Conservation (phyloP, 2,113 vertebrate genomes). For the Oncorhynchus nerka region DNA sequence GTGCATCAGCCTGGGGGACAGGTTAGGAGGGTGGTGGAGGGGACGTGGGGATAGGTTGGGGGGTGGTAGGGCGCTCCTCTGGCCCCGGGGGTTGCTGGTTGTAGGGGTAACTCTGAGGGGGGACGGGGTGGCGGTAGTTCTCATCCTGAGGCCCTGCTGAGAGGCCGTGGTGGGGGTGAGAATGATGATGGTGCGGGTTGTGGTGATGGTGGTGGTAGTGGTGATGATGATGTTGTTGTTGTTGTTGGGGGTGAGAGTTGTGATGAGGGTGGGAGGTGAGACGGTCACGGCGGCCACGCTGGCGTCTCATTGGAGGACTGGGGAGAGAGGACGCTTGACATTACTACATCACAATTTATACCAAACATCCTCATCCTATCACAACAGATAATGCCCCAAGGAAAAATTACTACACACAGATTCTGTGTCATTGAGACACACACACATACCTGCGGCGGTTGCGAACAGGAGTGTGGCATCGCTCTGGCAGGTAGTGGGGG, state of each 20-base stretch:
- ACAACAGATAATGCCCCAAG: no score
- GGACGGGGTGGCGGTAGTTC: conserved; percentile 87
- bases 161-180: conserved; percentile 70
- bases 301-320: conserved; percentile 95
- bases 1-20: conserved; percentile 69
- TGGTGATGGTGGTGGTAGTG: conserved; percentile 30
- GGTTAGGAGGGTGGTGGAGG: conserved; percentile 81
- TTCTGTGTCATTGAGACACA: neutral
- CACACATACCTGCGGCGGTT: conserved; percentile 87
- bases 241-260: neutral
- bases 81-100: conserved; percentile 80
- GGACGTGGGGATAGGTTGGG: conserved; percentile 89
- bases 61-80: conserved; percentile 92
- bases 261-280: conserved; percentile 85
- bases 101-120: conserved; percentile 77
- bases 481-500: conserved; percentile 93
- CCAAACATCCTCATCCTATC: no score
- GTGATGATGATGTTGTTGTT: conserved; percentile 33
- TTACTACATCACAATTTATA: neutral
- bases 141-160: conserved; percentile 85
- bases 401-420: neutral
- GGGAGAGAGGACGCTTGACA: neutral
- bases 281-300: conserved; percentile 91
- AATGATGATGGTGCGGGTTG: conserved; percentile 39
- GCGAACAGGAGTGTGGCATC: conserved; percentile 93